These are phyloP conservation scores for Diceros bicornis DNA, from an alignment of 2,797 vertebrate species.

Conservation along the genomic window DNA sequence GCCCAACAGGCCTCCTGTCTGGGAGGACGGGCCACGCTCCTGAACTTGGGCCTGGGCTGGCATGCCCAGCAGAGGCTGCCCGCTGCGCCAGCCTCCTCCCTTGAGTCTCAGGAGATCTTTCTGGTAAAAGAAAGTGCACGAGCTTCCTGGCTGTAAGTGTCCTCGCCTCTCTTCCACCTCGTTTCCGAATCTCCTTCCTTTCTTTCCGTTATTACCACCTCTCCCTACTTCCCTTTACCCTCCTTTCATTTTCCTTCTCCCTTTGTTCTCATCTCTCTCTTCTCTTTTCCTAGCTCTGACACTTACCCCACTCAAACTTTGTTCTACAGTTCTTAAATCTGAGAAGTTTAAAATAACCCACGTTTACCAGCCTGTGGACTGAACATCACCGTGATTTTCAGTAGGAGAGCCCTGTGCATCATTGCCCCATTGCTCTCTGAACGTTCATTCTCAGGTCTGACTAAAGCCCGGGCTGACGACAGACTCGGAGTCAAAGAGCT, in stretches of 20 bases:
- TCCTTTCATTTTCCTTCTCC: background rate
- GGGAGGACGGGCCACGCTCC: background rate
- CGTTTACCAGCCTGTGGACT: background rate
- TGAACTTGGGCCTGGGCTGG: too few species aligned
- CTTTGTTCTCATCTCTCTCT: background rate
- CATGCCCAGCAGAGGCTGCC: background rate
- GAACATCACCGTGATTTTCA: background rate
- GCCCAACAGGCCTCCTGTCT: background rate
- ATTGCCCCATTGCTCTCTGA: background rate
- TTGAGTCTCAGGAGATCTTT: background rate
- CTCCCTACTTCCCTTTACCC: background rate
- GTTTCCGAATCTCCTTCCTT: background rate
- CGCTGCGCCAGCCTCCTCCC: background rate
- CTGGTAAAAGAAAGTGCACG: background rate
- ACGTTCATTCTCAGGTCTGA: background rate
- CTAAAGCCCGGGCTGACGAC: background rate
- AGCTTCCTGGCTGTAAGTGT: too few species aligned
- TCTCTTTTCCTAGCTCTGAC: background rate
- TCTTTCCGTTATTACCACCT: too few species aligned
- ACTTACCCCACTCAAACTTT: too few species aligned
- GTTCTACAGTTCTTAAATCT: background rate
- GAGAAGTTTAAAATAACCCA: background rate
- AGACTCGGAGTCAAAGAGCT: background rate
- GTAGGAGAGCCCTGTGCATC: background rate
- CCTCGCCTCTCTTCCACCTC: too few species aligned